Evolutionary conservation across 2,797 vertebrate species (phyloP).

Genomic region (Acridotheres tristis): DNA sequence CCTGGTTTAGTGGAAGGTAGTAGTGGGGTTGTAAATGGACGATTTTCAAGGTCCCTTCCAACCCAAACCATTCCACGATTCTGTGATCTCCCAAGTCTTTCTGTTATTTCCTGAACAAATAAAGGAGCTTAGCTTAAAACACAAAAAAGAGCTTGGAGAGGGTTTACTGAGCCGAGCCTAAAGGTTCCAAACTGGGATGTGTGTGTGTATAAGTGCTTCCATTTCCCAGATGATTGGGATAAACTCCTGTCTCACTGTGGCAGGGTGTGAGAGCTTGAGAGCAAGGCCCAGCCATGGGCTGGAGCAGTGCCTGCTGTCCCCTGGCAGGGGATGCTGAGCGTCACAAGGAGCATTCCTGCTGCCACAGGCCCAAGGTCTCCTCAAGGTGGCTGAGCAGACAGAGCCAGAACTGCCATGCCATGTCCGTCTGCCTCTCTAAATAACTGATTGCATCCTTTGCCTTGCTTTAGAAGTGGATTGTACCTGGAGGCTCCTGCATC

Average conservation of each 20-base stretch:
- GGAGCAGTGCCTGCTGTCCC: accelerated
- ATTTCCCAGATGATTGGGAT: neutral
- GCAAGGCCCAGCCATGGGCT: accelerated
- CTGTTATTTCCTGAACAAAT: neutral
- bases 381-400: conserved; percentile 47
- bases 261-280: neutral
- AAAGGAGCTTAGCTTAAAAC: neutral
- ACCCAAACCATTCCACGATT: neutral
- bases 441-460: neutral
- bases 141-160: neutral
- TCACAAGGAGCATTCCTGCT: neutral
- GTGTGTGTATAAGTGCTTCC: accelerated
- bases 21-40: neutral
- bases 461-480: neutral
- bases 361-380: neutral
- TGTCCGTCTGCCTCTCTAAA: neutral
- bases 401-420: neutral
- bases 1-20: neutral
- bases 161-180: neutral
- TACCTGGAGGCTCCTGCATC: neutral
- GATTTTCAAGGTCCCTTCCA: neutral
- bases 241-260: neutral
- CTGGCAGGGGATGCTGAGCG: accelerated
- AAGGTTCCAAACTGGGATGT: neutral
- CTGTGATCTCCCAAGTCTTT: neutral